Conservation (phyloP, 1,140 invertebrate species). For the Plectrocnemia conspersa region DNA sequence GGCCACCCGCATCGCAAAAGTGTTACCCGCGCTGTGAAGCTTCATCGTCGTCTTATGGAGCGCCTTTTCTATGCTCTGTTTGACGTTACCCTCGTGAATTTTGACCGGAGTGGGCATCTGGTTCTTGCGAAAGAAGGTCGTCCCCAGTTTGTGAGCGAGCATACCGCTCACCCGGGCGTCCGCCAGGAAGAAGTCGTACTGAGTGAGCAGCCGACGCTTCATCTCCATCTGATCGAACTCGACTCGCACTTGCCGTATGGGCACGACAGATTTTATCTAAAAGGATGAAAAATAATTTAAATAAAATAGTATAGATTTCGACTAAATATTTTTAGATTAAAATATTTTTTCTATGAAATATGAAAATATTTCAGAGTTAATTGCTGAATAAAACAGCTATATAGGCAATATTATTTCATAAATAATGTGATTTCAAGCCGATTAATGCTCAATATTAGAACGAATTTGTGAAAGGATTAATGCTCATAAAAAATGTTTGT, state of each 20-base stretch:
- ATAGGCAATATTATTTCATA: no score
- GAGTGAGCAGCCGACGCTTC: slow-evolving; percentile 54
- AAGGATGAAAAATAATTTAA: no score
- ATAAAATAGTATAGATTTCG: no score
- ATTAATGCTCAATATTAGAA: no score
- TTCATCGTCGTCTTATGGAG: slow-evolving; percentile 55
- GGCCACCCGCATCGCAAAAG: slow-evolving; percentile 53
- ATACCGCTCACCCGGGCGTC: slow-evolving; percentile 60
- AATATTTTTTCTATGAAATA: no score
- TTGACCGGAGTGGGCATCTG: slow-evolving; percentile 57
- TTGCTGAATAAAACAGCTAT: no score
- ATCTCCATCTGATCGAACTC: slow-evolving; percentile 64
- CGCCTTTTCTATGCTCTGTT: slow-evolving; percentile 54
- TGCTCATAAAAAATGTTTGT: no score
- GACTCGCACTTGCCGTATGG: slow-evolving; percentile 57
- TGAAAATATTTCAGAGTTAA: no score
- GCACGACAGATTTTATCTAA: slow-evolving; percentile 52
- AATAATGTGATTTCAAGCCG: no score
- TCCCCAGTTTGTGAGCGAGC: slow-evolving; percentile 57
- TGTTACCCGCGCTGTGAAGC: slow-evolving; percentile 54
- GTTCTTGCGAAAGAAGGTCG: slow-evolving; percentile 57
- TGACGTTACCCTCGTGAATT: slow-evolving; percentile 50
- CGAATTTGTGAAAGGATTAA: no score
- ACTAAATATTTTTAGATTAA: no score
- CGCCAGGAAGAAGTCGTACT: slow-evolving; percentile 61